Evolutionary conservation across 2,888 invertebrate genomes (phyloP), one percentile per base, ranked within the genome.

Genomic region (Xestia sexstrigata): DNA sequence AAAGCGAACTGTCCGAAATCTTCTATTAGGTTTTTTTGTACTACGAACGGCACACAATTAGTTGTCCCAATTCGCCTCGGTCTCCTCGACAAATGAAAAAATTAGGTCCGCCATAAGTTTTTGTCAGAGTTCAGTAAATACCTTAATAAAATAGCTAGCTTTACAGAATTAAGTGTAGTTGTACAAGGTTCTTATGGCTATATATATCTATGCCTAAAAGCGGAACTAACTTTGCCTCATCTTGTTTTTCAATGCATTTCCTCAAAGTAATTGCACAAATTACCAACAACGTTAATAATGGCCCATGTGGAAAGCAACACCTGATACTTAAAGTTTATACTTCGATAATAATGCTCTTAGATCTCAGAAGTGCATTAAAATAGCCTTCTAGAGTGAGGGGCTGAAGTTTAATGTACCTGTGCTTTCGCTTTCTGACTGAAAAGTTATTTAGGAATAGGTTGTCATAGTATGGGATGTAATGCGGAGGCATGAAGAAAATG

Each of bases 11-110:
- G 82, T 78, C 70, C 74, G 58, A 85, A 85, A 83, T 87, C 82
- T 84, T 77, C 78, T 71, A 81, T 87, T 88, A 88, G 86, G 55
- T 72, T 62, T 80, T 79, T 77, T 78, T 79, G 75, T 76, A 79
- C 86, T 74, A 87, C 65, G 71, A 79, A 81, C 45, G 83, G 84
- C 60, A 78, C 85, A 91, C 91, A 93, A 91, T 93, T 93, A 92
- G 90, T 87, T 78, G 83, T 71, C 71, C 79, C 83, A 52, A 81
- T 76, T 81, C 66, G 52, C 75, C 78, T 78, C 81, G 66, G 23
- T 20, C 76, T 78, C 82, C 75, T 78, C 76, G 74, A 82, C 76
- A 62, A 84, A 69, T 83, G 60, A 69, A 81, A 79, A 80, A 62
- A 49, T 67, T 39, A 58, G 45, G 30, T 35, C 20, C 65, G 49